phyloP scores from a whole-genome alignment of 23 tunicate genomes.

The Aplidium turbinatum region DNA sequence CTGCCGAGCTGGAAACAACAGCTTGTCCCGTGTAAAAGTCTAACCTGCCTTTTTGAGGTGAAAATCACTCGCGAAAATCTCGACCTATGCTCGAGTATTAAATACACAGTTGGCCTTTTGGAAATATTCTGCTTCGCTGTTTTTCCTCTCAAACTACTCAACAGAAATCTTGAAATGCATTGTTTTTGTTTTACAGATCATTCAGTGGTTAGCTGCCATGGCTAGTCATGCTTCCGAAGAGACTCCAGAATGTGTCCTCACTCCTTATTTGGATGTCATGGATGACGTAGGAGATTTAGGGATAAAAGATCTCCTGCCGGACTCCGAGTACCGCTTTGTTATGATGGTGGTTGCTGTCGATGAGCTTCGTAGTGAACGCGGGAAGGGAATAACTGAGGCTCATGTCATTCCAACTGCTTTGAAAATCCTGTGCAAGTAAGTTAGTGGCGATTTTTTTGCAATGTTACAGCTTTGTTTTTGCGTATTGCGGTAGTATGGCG shows the following conservation, averaged over 20 bases:
- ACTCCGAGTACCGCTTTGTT: constrained; percentile 11
- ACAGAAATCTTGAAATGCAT: too few relatives aligned
- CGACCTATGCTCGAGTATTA: too few relatives aligned
- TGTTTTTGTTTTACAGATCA: not conserved
- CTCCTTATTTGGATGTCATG: not conserved
- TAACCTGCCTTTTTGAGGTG: too few relatives aligned
- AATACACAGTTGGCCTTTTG: too few relatives aligned
- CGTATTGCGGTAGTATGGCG: too few relatives aligned
- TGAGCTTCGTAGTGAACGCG: not conserved
- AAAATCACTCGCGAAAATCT: too few relatives aligned
- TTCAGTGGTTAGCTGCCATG: not conserved
- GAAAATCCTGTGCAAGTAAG: constrained; percentile 19
- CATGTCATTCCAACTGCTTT: constrained; percentile 7
- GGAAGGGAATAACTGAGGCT: not conserved
- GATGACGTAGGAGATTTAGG: not conserved
- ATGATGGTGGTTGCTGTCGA: constrained; percentile 21
- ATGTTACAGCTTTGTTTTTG: too few relatives aligned
- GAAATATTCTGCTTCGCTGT: too few relatives aligned
- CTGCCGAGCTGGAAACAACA: too few relatives aligned
- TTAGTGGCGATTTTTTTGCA: too few relatives aligned
- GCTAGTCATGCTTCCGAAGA: not conserved
- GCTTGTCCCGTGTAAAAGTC: too few relatives aligned
- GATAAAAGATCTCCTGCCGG: not conserved
- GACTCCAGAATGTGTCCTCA: not conserved
- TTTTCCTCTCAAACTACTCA: too few relatives aligned